Evolutionary conservation across 2,888 invertebrate species (phyloP).

Genomic region (Sinotaia quadrata): DNA sequence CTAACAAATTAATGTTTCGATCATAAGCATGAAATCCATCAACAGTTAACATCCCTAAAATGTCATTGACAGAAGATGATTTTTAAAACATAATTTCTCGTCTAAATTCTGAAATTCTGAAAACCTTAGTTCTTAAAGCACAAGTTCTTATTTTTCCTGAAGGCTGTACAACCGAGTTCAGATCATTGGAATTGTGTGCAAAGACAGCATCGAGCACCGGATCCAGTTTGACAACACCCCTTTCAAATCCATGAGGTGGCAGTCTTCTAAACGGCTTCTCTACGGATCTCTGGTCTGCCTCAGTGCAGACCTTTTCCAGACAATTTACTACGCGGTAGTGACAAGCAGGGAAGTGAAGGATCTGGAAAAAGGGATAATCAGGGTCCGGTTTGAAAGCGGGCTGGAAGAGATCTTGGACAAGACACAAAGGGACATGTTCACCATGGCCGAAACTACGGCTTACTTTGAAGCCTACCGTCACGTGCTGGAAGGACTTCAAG

Average conservation of each 20-base stretch:
- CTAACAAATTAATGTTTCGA: too few relatives aligned
- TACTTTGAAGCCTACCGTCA: constrained; percentile 88
- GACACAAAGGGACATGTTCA: constrained; percentile 41
- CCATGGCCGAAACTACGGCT: constrained; percentile 84
- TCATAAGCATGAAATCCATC: too few relatives aligned
- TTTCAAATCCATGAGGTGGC: constrained; percentile 67
- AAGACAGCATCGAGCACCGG: constrained; percentile 50
- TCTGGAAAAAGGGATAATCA: constrained; percentile 53
- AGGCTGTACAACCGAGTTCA: constrained; percentile 57
- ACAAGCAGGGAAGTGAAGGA: constrained; percentile 51
- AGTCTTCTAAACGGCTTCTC: constrained; percentile 78
- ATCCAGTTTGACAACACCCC: constrained; percentile 49
- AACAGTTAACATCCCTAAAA: too few relatives aligned
- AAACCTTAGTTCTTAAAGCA: too few relatives aligned
- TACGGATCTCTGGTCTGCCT: constrained; percentile 83
- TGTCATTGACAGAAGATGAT: too few relatives aligned
- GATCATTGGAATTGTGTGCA: constrained; percentile 53
- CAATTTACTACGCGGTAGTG: constrained; percentile 80
- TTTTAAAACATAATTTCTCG: too few relatives aligned
- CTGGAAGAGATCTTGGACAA: constrained; percentile 35
- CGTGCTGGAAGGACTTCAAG: constrained; percentile 81
- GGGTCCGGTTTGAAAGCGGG: constrained; percentile 50
- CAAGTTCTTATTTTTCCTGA: background rate
- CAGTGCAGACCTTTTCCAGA: constrained; percentile 80
- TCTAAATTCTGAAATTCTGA: too few relatives aligned